Base-by-base conservation (phyloP, 1,140 invertebrate species). In the Halictus rubicundus region DNA sequence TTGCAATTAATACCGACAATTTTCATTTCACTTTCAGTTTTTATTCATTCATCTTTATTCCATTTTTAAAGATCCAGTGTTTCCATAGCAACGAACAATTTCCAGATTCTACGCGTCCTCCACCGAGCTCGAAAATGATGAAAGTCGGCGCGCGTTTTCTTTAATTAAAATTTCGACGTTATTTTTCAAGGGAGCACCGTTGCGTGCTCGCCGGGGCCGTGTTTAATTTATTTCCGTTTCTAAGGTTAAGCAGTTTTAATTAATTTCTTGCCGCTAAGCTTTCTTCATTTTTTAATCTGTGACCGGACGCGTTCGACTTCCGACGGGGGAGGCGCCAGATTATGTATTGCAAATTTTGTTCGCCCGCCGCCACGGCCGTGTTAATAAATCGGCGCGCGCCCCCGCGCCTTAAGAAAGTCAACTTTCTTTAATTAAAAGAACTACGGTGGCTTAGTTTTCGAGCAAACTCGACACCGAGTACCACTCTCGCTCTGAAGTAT, bases 191-290 rank as follows among this genome's bases (percentile, higher is more conserved):
- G 10, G 66, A 76, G 59, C 57, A 39, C 61, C 60, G 39, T 70
- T 61, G 52, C 46, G 39, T 23, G 6, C 21, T 7, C 25, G 14
- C n/a, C 23, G 3, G 1, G 25, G 27, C 9, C 68, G 25, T 42
- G 42, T 37, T 78, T 71, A 60, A 70, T 78, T 78, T 52, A 78
- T 71, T 78, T 63, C 75, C 49, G 39, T 68, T 57, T 57, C 73
- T 68, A 68, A 68, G 65, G 65, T 52, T 32, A 54, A 27, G 46
- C 60, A 54, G 68, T 71, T 78, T 70, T 78, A 78, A 78, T 78
- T 70, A 78, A 78, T 78, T 70, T 70, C 66, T 25, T 42, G 68
- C 27, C 16, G 49, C 68, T 49, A 46, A 66, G 7, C 16, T 21
- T 60, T 61, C 16, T 32, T 21, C n/a, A n/a, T 52, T 52, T 52